These are phyloP conservation scores for Scomber colias DNA, from an alignment of 2,113 vertebrate genomes.

Conservation along the genomic window DNA sequence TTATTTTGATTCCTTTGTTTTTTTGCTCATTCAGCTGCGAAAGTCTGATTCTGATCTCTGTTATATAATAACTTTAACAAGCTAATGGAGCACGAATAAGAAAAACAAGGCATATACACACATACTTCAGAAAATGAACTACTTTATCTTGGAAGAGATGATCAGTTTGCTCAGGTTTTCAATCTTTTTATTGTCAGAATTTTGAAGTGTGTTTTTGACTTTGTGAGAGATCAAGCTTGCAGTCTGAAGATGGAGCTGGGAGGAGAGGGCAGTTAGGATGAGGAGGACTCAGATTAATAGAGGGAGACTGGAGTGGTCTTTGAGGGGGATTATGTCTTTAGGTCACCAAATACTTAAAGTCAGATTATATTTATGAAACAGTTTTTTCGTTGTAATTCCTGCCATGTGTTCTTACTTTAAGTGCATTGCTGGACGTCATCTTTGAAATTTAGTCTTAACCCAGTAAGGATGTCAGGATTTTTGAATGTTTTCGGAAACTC, in stretches of 20 bases:
- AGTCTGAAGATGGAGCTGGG: constrained; percentile 35
- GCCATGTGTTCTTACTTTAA: constrained; percentile 44
- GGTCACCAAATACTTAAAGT: constrained; percentile 65
- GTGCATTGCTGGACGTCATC: constrained; percentile 10
- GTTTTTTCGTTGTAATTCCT: constrained; percentile 43
- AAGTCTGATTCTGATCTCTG: too few species aligned
- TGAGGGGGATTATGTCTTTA: constrained; percentile 67
- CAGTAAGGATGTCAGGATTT: not conserved
- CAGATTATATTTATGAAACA: constrained; percentile 75
- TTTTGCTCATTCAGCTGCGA: too few species aligned
- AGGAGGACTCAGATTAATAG: constrained; percentile 54
- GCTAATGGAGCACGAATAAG: too few species aligned
- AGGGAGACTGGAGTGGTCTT: constrained; percentile 56
- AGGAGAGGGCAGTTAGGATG: constrained; percentile 15
- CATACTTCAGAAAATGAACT: too few species aligned
- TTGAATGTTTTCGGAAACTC: not conserved
- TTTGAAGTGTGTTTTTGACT: too few species aligned
- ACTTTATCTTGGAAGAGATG: too few species aligned
- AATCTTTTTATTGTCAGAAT: too few species aligned
- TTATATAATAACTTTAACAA: too few species aligned
- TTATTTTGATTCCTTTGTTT: too few species aligned
- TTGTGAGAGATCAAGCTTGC: constrained; percentile 1
- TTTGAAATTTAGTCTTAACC: constrained; percentile 5
- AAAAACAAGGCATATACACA: too few species aligned
- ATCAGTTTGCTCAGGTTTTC: too few species aligned